These are phyloP conservation scores for Odontocerum albicorne DNA, from an alignment of 2,888 invertebrate genomes.

Conservation along the genomic window DNA sequence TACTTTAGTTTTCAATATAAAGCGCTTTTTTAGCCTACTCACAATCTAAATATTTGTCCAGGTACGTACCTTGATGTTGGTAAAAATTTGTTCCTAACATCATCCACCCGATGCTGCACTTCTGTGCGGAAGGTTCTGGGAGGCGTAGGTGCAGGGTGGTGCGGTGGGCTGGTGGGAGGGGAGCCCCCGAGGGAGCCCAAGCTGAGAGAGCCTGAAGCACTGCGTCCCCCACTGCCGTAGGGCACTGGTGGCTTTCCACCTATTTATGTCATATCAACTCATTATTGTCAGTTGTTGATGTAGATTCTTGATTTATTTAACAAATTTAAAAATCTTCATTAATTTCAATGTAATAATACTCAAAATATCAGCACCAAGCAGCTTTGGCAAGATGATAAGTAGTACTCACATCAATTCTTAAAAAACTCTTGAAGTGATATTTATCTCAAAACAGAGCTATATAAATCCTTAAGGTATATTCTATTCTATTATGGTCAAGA, in stretches of 20 bases:
- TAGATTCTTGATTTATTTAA: slow-evolving; percentile 43
- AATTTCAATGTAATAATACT: slow-evolving; percentile 10
- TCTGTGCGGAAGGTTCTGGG: slow-evolving; percentile 52
- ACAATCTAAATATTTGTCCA: no score
- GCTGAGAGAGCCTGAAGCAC: slow-evolving; percentile 62
- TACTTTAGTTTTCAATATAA: no score
- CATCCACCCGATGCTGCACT: slow-evolving; percentile 54
- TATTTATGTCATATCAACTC: slow-evolving; percentile 46
- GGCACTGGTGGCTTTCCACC: slow-evolving; percentile 67
- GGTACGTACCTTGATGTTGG: slow-evolving; percentile 30
- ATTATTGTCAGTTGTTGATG: slow-evolving; percentile 40
- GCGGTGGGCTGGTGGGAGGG: slow-evolving; percentile 49
- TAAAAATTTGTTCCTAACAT: slow-evolving; percentile 50
- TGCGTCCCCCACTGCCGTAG: slow-evolving; percentile 58
- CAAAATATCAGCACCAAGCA: no score
- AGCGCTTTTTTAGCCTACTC: no score
- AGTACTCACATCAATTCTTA: no score
- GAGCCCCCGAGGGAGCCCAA: slow-evolving; percentile 46
- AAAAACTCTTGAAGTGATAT: no score
- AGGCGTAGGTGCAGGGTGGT: slow-evolving; percentile 40
- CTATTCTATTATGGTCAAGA: no score
- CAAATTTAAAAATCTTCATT: slow-evolving; percentile 10
- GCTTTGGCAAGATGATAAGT: not conserved
- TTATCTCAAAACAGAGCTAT: no score
- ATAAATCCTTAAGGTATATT: no score